Evolutionary conservation across 2,113 vertebrate genomes (phyloP), one percentile per base, ranked within the genome.

Genomic region (Periophthalmodon schlosseri): DNA sequence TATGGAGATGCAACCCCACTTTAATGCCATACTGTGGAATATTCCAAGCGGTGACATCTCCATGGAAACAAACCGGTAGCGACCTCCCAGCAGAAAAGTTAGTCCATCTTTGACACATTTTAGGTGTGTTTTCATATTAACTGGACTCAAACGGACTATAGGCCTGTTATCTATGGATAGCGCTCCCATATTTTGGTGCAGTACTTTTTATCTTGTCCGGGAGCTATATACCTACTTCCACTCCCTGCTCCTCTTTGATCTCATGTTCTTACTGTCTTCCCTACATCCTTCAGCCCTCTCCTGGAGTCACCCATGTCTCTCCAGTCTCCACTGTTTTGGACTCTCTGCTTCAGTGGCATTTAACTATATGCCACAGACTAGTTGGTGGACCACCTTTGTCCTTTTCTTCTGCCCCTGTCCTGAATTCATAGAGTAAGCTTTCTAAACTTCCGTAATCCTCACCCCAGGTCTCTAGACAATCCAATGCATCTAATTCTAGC

Each of bases 201-300:
- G 78, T 73, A 76, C 50, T 47, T 77, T 78, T 76, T 77, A 21
- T 74, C 18, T 71, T 75, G 50, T 75, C 75, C 80, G 69, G 64
- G 65, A 81, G 78, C 68, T 72, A 78, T n/a, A n/a, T n/a, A n/a
- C 56, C 50, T 21, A 68, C 58, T 58, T 46, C 60, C 77, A 73
- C 73, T 58, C 69, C 64, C 39, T 56, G 34, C 70, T 66, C 33
- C 71, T 23, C 73, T 76, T 66, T 79, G 56, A 71, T 78, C 58
- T 79, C 3, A 21, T 39, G 49, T 50, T 70, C 24, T 58, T 36
- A 5, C 0, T 28, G 14, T 56, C 63, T 65, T 72, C 33, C 23
- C 73, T 47, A 16, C 24, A 44, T 74, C 65, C 52, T 75, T 21
- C 69, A 18, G 0, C 10, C 36, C 52, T 79, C 74, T 60, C 68